A percentile compares a stretch with the other conserved stretches of the same genome.
These are phyloP conservation scores for Drosophila eohydei DNA, from an alignment of 2,888 invertebrate genomes.

Conservation along the genomic window DNA sequence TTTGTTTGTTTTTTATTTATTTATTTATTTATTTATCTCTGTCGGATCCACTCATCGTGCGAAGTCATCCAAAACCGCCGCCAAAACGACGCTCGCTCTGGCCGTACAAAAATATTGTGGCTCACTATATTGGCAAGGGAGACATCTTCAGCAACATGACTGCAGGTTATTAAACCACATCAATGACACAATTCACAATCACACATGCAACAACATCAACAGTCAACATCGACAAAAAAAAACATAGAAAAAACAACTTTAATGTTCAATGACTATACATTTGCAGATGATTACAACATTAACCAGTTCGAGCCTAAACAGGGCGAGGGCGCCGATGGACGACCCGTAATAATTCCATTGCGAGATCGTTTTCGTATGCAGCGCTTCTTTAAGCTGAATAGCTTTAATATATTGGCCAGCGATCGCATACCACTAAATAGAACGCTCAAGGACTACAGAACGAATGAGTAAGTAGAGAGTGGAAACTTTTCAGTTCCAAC, in stretches of 20 bases:
- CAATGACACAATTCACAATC: slow-evolving; percentile 54
- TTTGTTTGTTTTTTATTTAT: slow-evolving; percentile 40
- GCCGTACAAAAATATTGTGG: slow-evolving; percentile 88
- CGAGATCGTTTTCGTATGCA: slow-evolving; percentile 91
- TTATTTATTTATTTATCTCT: slow-evolving; percentile 23
- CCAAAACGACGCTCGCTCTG: slow-evolving; percentile 81
- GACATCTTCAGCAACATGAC: slow-evolving; percentile 92
- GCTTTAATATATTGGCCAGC: slow-evolving; percentile 94
- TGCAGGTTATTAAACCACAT: slow-evolving; percentile 86
- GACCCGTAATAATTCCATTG: slow-evolving; percentile 91
- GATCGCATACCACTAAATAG: slow-evolving; percentile 95
- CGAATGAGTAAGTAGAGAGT: slow-evolving; percentile 88
- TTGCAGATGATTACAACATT: slow-evolving; percentile 86
- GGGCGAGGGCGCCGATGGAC: slow-evolving; percentile 91
- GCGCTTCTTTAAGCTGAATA: slow-evolving; percentile 92
- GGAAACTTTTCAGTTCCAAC: background rate
- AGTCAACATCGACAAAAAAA: background rate
- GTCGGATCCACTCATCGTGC: slow-evolving; percentile 60
- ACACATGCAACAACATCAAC: background rate
- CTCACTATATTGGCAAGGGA: slow-evolving; percentile 94
- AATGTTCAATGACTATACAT: slow-evolving; percentile 50
- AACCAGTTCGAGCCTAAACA: slow-evolving; percentile 91
- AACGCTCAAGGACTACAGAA: slow-evolving; percentile 92
- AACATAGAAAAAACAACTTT: slow-evolving; percentile 1
- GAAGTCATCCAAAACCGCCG: slow-evolving; percentile 82